Base-by-base conservation (phyloP, 1,140 invertebrate genomes). In the Philotrypesis tridentata region DNA sequence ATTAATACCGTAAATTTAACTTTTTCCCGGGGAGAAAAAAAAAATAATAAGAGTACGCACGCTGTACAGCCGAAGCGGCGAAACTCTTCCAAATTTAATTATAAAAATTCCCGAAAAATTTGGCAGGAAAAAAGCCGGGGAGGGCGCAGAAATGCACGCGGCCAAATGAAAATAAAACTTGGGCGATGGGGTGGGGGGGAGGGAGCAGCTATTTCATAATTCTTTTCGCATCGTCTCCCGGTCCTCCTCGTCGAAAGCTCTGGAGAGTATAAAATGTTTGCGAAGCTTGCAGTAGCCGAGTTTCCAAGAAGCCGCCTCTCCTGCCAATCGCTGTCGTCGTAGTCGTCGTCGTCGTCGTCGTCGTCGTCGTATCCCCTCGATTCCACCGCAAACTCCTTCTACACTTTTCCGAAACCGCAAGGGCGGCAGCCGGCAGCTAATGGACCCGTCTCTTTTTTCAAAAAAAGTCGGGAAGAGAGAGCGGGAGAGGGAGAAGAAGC, bases 391-490 rank as follows among this genome's bases (percentile, higher is more conserved):
- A 65, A 65, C 25, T 43, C 37, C 63, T 67, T 25, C 75, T 55
- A 17, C n/a, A 77, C 63, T 77, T 67, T 48, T 67, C 33, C 17
- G 29, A 25, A 67, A 67, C 75, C 63, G 37, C 75, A 67, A 11
- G 12, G 33, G 23, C 4, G 0, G 61, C 79, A 63, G 77, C 80
- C 76, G 68, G 68, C n/a, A 60, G 29, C 67, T 73, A 77, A 85
- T 79, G 84, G 82, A 67, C 82, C 80, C 65, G 74, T 65, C 61
- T 65, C 61, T 17, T 14, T 65, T 65, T 11, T 65, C 12, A 2
- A 63, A 8, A 60, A n/a, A n/a, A n/a, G n/a, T n/a, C n/a, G n/a
- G n/a, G n/a, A n/a, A n/a, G n/a, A n/a, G n/a, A n/a, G n/a, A n/a
- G n/a, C n/a, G n/a, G n/a, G n/a, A n/a, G 61, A 55, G 7, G 21